Conservation (phyloP, 2,113 vertebrate genomes). For the Charadrius vociferus region DNA sequence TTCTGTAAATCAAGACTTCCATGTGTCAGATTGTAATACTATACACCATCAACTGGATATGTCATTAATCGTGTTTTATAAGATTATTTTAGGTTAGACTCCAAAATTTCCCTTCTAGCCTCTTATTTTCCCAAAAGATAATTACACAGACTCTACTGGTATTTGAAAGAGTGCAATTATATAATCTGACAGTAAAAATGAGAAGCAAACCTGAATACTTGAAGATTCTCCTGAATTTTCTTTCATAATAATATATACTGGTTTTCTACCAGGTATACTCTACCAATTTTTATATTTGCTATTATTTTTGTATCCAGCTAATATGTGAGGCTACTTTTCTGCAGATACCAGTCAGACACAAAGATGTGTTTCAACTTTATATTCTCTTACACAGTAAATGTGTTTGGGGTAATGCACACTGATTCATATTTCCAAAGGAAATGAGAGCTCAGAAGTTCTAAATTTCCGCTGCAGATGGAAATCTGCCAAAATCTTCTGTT, state of each 20-base stretch:
- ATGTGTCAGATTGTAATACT: not conserved
- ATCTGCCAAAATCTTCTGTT: not conserved
- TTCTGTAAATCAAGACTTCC: not conserved
- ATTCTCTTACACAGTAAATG: not conserved
- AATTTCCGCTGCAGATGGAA: slow-evolving; percentile 10
- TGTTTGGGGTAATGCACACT: not conserved
- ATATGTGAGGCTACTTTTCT: not conserved
- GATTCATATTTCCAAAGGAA: slow-evolving; percentile 56
- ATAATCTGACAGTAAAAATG: not conserved
- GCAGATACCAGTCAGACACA: not conserved
- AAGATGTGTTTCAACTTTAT: not conserved
- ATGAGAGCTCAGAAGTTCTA: not conserved
- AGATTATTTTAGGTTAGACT: not conserved
- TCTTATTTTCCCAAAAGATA: not conserved
- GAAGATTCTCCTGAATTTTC: not conserved
- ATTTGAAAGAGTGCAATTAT: not conserved
- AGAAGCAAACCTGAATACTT: not conserved
- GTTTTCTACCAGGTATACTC: not conserved
- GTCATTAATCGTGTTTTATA: not conserved
- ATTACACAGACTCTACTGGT: not conserved
- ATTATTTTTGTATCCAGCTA: not conserved
- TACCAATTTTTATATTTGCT: not conserved
- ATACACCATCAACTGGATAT: not conserved
- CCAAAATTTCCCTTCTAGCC: not conserved
- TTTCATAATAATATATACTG: not conserved